A percentile compares a stretch with the other conserved stretches of the same genome.
These are phyloP conservation scores for Pseudomyrmex dendroicus DNA, from an alignment of 1,140 invertebrate genomes.

Conservation along the genomic window DNA sequence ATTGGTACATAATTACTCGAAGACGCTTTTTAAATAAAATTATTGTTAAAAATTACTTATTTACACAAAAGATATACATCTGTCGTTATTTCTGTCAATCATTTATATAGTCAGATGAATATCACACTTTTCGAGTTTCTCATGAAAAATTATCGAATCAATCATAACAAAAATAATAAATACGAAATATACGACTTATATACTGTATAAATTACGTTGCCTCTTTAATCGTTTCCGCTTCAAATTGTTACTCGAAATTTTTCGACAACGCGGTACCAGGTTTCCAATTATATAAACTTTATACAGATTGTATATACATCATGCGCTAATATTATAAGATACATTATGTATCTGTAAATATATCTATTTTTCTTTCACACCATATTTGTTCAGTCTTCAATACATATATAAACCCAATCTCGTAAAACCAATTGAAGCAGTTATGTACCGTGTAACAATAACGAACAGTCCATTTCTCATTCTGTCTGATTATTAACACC, in stretches of 20 bases:
- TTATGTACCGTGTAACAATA: slow-evolving; percentile 18
- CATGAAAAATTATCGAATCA: slow-evolving; percentile 12
- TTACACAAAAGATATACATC: slow-evolving; percentile 57
- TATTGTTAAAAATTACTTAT: slow-evolving; percentile 66
- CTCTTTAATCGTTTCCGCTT: slow-evolving; percentile 21
- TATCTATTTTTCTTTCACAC: slow-evolving; percentile 25
- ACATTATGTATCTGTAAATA: slow-evolving; percentile 18
- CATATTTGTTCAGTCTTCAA: slow-evolving; percentile 28
- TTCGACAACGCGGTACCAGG: neutral
- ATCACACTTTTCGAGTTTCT: neutral
- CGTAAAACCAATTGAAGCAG: slow-evolving; percentile 24
- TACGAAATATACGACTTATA: slow-evolving; percentile 22
- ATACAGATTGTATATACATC: neutral
- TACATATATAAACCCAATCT: neutral
- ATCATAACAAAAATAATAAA: slow-evolving; percentile 42
- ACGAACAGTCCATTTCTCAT: neutral
- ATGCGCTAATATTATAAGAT: neutral
- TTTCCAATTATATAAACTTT: slow-evolving; percentile 33
- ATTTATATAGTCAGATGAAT: slow-evolving; percentile 26
- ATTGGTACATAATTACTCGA: slow-evolving; percentile 64
- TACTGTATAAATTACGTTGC: slow-evolving; percentile 15
- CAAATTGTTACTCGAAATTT: slow-evolving; percentile 23
- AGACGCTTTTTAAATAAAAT: slow-evolving; percentile 52
- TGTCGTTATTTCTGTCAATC: slow-evolving; percentile 26
- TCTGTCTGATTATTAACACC: slow-evolving; percentile 9